Evolutionary conservation across 92 coral and sea anemone genomes (phyloP), one percentile per base, ranked within the genome.

Genomic region (Montipora capitata): DNA sequence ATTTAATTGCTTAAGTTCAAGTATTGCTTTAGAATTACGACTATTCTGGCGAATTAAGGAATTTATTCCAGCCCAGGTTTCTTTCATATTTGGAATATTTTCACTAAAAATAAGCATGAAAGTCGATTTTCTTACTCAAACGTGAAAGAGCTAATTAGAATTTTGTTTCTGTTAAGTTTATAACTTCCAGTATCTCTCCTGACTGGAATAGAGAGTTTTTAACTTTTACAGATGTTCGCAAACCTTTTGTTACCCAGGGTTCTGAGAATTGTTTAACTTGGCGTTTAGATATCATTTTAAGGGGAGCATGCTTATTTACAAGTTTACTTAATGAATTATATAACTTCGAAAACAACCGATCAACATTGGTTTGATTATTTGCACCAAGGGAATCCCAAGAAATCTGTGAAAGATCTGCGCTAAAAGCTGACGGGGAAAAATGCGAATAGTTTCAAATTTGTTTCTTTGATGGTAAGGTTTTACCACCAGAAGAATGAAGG

Each of bases 61-160:
- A 62, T 62, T 66, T 66, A 66, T 66, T 13, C 72, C 72, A 66
- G 72, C 72, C 72, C 72, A 66, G 72, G 72, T 66, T 17, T 66
- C 12, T 13, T 17, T 13, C 72, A 66, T 66, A 66, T 20, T 17
- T 66, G 0, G 13, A 13, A 66, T 66, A 66, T 66, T 66, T 10
- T 56, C 62, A 56, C 62, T 56, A 27, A 56, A 56, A 56, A 56
- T 10, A 5, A 10, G 62, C 9, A 56, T 56, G 13, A 14, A 10
- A 56, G n/a, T 56, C 9, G 3, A 10, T 56, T 56, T 56, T 56
- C n/a, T 10, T 56, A 56, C 62, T 56, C n/a, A 56, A 56, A 10
- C 62, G 62, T 10, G 62, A 56, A 56, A 56, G 62, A 14, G 62
- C 27, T 27, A 27, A 27, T 10, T 10, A 56, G 62, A 56, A 56